phyloP scores from a whole-genome alignment of 2,113 vertebrate genomes.

The Crotalus viridis region DNA sequence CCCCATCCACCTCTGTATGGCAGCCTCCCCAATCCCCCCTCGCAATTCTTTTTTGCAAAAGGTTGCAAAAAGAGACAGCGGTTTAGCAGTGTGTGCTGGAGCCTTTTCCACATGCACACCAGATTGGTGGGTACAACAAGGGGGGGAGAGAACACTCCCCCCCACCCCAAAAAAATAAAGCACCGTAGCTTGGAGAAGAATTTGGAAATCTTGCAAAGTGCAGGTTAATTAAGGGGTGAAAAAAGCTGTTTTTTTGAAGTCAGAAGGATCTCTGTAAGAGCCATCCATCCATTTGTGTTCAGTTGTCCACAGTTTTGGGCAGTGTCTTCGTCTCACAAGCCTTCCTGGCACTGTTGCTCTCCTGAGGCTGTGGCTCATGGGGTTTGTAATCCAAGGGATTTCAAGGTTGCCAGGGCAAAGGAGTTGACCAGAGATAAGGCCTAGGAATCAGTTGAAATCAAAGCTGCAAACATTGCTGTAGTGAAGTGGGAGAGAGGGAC shows the following conservation, averaged over 20 bases:
- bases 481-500: not conserved
- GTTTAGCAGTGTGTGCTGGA: not conserved
- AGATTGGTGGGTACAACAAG: not conserved
- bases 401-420: not conserved
- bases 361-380: not conserved
- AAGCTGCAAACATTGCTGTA: not conserved
- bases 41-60: not conserved
- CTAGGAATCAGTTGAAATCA: not conserved
- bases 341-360: not conserved
- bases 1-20: not conserved
- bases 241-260: not conserved
- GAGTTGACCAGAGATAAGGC: not conserved
- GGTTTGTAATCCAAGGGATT: not conserved
- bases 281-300: too few species aligned
- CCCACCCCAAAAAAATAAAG: not conserved
- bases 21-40: not conserved
- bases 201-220: not conserved
- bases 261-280: not conserved
- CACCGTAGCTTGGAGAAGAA: not conserved
- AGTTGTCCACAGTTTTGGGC: not conserved
- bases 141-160: not conserved
- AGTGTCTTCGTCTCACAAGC: rapidly evolving
- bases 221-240: not conserved
- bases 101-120: not conserved
- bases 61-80: not conserved